These are phyloP conservation scores for Congeria kusceri DNA, from an alignment of 2,888 invertebrate species.

Conservation along the genomic window DNA sequence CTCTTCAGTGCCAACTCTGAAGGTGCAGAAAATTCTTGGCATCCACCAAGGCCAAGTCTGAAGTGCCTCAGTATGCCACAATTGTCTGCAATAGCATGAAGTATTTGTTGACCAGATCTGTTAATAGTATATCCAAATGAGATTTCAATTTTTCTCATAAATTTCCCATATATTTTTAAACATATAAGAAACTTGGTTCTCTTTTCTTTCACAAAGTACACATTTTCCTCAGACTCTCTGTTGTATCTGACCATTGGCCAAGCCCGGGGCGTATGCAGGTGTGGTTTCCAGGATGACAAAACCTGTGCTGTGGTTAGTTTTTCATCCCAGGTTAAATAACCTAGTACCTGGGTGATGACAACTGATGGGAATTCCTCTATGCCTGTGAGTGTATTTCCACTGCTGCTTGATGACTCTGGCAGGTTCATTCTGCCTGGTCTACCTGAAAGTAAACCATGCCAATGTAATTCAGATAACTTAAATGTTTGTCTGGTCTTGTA, in stretches of 20 bases:
- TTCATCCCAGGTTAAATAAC: conserved; percentile 67
- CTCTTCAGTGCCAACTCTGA: conserved; percentile 58
- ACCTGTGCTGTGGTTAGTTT: conserved; percentile 57
- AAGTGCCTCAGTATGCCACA: conserved; percentile 62
- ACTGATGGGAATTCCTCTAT: conserved; percentile 64
- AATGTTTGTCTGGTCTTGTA: too few relatives aligned
- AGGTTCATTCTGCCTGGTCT: not conserved
- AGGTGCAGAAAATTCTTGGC: conserved; percentile 25
- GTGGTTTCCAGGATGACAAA: conserved; percentile 57
- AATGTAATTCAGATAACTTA: too few relatives aligned
- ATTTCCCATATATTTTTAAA: conserved; percentile 68
- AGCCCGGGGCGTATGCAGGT: conserved; percentile 57
- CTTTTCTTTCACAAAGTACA: conserved; percentile 70
- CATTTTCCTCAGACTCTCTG: conserved; percentile 67
- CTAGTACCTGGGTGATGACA: conserved; percentile 63
- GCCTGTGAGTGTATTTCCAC: not conserved
- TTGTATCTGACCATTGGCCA: conserved; percentile 65
- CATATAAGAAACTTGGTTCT: conserved; percentile 63
- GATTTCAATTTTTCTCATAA: conserved; percentile 62
- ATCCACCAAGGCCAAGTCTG: conserved; percentile 54
- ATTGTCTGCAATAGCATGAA: conserved; percentile 64
- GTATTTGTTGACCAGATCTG: conserved; percentile 63
- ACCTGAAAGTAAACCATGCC: too few relatives aligned
- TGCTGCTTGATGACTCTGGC: not conserved
- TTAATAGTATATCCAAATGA: conserved; percentile 64